A percentile compares a stretch with the other conserved stretches of the same genome.
Conservation (phyloP, 2,888 invertebrate genomes). For the Chaetogeoica ovagalla region DNA sequence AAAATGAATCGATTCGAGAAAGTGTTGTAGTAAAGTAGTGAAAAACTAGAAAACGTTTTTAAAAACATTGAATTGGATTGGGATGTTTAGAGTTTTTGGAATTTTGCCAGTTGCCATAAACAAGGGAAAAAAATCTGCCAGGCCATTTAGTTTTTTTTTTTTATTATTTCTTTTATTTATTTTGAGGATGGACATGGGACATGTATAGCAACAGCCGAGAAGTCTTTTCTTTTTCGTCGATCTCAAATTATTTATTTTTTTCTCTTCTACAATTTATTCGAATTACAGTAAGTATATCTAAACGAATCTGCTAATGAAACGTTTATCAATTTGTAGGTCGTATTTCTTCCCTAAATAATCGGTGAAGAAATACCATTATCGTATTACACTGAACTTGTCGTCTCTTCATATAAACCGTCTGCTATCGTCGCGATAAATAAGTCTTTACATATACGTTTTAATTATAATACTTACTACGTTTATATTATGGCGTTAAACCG, state of each 20-base stretch:
- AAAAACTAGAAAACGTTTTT: constrained; percentile 40
- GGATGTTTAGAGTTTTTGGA: constrained; percentile 45
- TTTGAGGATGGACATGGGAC: background rate
- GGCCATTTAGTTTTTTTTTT: background rate
- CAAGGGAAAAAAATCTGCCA: constrained; percentile 40
- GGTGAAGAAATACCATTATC: background rate
- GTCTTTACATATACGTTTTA: too few relatives aligned
- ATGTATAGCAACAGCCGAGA: constrained; percentile 15
- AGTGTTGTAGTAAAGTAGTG: background rate
- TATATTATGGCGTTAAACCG: too few relatives aligned
- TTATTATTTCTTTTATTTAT: background rate
- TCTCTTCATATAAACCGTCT: too few relatives aligned
- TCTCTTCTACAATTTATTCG: background rate
- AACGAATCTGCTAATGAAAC: background rate
- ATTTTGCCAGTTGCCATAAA: constrained; percentile 33
- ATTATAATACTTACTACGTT: too few relatives aligned
- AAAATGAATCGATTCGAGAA: background rate
- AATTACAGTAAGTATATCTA: background rate
- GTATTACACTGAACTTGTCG: background rate
- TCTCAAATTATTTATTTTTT: background rate
- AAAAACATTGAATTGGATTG: constrained; percentile 49
- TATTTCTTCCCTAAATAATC: background rate
- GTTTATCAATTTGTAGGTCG: background rate
- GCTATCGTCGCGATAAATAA: too few relatives aligned
- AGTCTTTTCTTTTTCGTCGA: background rate